Conservation (phyloP, 1,140 invertebrate genomes). For the Dysdera silvatica region DNA sequence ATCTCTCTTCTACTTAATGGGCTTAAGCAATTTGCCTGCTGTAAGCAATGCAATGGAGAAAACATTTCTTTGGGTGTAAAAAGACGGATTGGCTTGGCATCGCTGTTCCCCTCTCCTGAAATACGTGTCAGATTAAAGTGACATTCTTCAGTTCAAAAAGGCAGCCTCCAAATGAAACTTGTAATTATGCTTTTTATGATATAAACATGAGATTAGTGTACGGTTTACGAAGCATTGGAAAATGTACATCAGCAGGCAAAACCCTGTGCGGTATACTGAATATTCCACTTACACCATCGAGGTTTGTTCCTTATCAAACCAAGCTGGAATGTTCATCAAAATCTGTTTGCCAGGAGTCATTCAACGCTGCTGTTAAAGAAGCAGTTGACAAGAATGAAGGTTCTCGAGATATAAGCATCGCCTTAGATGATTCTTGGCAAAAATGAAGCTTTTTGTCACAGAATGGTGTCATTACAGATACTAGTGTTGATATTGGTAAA, state of each 20-base stretch:
- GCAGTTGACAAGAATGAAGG: neutral
- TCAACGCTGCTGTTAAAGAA: neutral
- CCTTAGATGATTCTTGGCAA: slow-evolving; percentile 31
- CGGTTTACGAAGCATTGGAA: neutral
- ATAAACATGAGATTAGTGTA: slow-evolving; percentile 3
- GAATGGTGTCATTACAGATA: slow-evolving; percentile 29
- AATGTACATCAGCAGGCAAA: neutral
- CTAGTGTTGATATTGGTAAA: slow-evolving; percentile 30
- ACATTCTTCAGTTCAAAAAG: too few species aligned
- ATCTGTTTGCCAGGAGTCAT: neutral
- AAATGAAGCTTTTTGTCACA: slow-evolving; percentile 29
- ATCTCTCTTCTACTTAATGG: too few species aligned
- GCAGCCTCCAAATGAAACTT: too few species aligned
- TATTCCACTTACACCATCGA: neutral
- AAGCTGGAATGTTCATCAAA: neutral
- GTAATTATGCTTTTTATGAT: too few species aligned
- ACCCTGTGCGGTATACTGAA: neutral
- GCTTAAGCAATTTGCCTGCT: too few species aligned
- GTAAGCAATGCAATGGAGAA: too few species aligned
- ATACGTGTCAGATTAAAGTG: too few species aligned
- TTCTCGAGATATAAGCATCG: slow-evolving; percentile 11
- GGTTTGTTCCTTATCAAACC: neutral
- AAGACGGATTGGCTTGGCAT: too few species aligned
- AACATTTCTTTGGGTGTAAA: too few species aligned
- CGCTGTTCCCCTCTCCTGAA: too few species aligned